Conservation (phyloP, 2,797 vertebrate species). For the Balearica regulorum region DNA sequence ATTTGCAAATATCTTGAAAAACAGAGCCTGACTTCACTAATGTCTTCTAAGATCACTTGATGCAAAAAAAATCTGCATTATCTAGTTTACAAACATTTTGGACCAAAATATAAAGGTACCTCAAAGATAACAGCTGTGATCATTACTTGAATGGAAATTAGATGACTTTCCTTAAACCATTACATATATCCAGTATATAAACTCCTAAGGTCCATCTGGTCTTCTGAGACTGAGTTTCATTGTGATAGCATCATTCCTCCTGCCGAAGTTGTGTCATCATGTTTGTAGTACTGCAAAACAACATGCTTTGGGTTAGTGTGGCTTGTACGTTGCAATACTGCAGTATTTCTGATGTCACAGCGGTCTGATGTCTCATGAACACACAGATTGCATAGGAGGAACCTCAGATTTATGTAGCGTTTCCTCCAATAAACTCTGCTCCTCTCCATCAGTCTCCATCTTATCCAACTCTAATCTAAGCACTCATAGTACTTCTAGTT, state of each 20-base stretch:
- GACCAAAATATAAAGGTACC: not conserved
- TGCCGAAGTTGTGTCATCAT: not conserved
- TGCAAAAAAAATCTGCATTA: not conserved
- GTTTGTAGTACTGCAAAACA: not conserved
- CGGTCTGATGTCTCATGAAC: not conserved
- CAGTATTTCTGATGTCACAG: not conserved
- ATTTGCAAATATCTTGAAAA: not conserved
- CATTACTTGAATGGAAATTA: not conserved
- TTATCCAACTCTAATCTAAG: not conserved
- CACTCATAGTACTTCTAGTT: not conserved
- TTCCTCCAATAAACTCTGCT: not conserved
- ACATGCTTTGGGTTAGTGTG: not conserved
- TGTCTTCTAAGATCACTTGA: not conserved
- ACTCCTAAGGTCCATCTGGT: not conserved
- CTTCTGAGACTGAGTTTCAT: not conserved
- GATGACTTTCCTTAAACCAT: not conserved
- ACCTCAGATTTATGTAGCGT: not conserved
- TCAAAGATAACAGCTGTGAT: not conserved
- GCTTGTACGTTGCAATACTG: not conserved
- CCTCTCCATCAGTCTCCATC: not conserved
- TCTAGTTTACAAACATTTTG: not conserved
- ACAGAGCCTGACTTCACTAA: not conserved
- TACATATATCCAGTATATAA: not conserved
- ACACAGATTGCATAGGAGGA: not conserved
- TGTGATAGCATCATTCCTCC: not conserved